phyloP scores from a whole-genome alignment of 1,140 invertebrate species.

The Plutomurus gul region DNA sequence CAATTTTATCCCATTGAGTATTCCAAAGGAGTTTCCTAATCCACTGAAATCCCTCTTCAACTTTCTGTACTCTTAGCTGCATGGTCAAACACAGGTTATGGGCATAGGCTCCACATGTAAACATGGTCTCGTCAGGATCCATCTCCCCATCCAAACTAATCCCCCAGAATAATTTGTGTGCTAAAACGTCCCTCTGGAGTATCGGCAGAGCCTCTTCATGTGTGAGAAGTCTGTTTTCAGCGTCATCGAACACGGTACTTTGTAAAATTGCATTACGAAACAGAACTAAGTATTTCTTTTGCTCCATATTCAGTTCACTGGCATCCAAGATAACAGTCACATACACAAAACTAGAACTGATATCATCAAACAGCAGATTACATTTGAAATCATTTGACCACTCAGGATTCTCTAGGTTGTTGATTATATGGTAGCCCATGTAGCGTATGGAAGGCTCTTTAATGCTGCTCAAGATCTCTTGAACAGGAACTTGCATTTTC shows the following conservation, averaged over 20 bases:
- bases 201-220: neutral
- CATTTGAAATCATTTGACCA: slow-evolving; percentile 24
- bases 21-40: slow-evolving; percentile 35
- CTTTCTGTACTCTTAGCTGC: slow-evolving; percentile 18
- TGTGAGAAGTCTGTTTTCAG: neutral
- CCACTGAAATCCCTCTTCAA: slow-evolving; percentile 34
- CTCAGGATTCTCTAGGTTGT: neutral
- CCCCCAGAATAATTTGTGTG: neutral
- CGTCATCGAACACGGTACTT: neutral
- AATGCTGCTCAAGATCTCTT: neutral
- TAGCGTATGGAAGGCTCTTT: neutral
- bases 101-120: neutral
- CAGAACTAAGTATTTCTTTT: slow-evolving; percentile 35
- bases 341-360: slow-evolving; percentile 3
- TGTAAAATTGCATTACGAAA: slow-evolving; percentile 16
- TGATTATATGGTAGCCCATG: neutral
- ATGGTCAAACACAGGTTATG: neutral
- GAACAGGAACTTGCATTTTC: neutral
- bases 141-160: neutral
- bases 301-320: neutral
- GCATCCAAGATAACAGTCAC: slow-evolving; percentile 37
- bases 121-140: neutral
- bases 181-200: neutral
- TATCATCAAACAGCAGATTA: slow-evolving; percentile 39
- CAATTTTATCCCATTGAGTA: slow-evolving; percentile 13